Conservation (phyloP, 2,797 vertebrate genomes). For the Acipenser oxyrinchus region DNA sequence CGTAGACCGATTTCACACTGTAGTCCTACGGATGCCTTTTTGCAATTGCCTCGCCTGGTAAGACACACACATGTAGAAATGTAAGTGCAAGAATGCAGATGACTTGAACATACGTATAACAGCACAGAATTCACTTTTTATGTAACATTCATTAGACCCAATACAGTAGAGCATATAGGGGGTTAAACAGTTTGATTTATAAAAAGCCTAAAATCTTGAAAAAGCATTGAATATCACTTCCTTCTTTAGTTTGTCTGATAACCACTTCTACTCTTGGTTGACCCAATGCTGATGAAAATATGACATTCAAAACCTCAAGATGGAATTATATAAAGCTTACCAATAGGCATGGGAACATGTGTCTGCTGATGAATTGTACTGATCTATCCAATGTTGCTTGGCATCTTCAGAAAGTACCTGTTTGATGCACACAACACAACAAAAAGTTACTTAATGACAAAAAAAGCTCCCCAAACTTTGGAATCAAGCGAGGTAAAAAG, state of each 20-base stretch:
- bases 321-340: slow-evolving; percentile 46
- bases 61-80: background rate
- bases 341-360: slow-evolving; percentile 95
- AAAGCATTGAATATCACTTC: too few relatives aligned
- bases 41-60: slow-evolving; percentile 90
- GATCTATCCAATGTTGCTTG: slow-evolving; percentile 86
- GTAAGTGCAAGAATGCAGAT: background rate
- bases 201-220: too few relatives aligned
- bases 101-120: too few relatives aligned
- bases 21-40: slow-evolving; percentile 85
- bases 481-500: too few relatives aligned
- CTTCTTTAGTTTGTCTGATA: too few relatives aligned
- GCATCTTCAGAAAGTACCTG: slow-evolving; percentile 91
- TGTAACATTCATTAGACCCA: too few relatives aligned
- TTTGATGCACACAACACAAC: background rate
- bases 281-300: background rate
- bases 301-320: background rate
- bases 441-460: too few relatives aligned
- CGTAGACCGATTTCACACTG: slow-evolving; percentile 90
- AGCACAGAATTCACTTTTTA: too few relatives aligned
- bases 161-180: too few relatives aligned
- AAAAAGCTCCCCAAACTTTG: too few relatives aligned
- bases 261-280: background rate
- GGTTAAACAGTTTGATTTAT: too few relatives aligned
- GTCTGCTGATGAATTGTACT: slow-evolving; percentile 83